Percentiles rank a stretch among this genome's conserved stretches.
These are phyloP conservation scores for Ptychodera flava DNA, from an alignment of 35 echinoderm and acorn worm species.

Conservation along the genomic window DNA sequence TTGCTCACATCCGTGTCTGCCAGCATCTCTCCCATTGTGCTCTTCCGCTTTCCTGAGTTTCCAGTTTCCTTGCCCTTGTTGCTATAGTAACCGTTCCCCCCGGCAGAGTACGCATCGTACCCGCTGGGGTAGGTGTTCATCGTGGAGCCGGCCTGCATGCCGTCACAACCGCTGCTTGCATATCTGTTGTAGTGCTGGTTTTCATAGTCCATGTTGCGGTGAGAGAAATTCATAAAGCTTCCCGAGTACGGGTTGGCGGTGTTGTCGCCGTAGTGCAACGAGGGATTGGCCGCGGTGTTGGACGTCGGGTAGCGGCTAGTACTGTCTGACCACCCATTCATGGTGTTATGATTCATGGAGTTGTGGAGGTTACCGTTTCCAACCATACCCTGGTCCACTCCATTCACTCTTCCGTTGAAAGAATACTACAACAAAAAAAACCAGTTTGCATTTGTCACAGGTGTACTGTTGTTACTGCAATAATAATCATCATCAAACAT, in stretches of 20 bases:
- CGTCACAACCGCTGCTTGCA: not conserved
- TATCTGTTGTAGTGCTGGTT: not conserved
- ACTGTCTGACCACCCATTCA: not conserved
- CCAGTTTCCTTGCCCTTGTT: not conserved
- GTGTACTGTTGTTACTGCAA: too few species aligned
- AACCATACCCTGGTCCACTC: not conserved
- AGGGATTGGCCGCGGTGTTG: not conserved
- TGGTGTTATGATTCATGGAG: not conserved
- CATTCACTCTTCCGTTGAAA: not conserved
- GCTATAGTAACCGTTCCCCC: not conserved
- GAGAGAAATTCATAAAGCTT: not conserved
- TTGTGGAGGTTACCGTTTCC: too few species aligned
- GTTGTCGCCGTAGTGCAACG: not conserved
- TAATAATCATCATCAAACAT: not conserved
- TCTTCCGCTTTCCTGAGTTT: not conserved
- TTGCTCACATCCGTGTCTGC: not conserved
- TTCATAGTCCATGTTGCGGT: not conserved
- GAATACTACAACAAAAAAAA: not conserved
- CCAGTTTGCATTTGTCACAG: not conserved
- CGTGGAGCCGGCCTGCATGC: not conserved
- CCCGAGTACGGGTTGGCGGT: not conserved
- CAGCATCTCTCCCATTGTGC: not conserved
- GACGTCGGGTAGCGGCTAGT: not conserved
- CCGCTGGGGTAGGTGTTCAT: not conserved
- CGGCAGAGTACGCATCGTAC: not conserved